A percentile compares a stretch with the other conserved stretches of the same genome.
These are phyloP conservation scores for Penaeus chinensis DNA, from an alignment of 1,140 invertebrate species.

Conservation along the genomic window DNA sequence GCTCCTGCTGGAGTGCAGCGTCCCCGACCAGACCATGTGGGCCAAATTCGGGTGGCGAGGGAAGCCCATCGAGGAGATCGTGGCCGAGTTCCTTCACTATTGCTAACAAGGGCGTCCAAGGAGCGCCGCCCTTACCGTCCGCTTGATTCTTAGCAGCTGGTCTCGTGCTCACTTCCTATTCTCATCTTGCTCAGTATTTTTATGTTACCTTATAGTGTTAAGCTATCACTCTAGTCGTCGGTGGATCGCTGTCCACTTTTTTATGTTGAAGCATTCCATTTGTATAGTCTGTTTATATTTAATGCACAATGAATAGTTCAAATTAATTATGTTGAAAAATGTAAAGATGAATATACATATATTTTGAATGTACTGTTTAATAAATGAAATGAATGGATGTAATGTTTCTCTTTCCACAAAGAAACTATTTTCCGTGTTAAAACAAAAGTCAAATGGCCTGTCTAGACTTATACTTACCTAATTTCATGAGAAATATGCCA, in stretches of 20 bases:
- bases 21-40: slow-evolving; percentile 64
- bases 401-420: neutral
- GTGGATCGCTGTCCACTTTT: neutral
- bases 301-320: slow-evolving; percentile 34
- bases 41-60: slow-evolving; percentile 62
- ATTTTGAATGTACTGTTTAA: neutral
- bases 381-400: neutral
- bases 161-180: no score
- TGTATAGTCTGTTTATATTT: slow-evolving; percentile 31
- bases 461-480: no score
- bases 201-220: neutral
- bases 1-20: slow-evolving; percentile 60
- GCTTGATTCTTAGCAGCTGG: no score
- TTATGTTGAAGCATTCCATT: slow-evolving; percentile 31
- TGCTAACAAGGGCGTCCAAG: slow-evolving; percentile 16
- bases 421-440: neutral
- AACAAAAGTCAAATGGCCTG: no score
- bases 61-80: slow-evolving; percentile 64
- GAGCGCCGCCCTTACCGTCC: neutral
- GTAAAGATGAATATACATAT: slow-evolving; percentile 26
- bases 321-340: neutral
- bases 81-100: slow-evolving; percentile 59
- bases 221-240: slow-evolving; percentile 27
- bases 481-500: no score
- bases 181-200: slow-evolving; percentile 42